Conservation (phyloP, 2,888 invertebrate genomes). For the Cerastis rubricosa region DNA sequence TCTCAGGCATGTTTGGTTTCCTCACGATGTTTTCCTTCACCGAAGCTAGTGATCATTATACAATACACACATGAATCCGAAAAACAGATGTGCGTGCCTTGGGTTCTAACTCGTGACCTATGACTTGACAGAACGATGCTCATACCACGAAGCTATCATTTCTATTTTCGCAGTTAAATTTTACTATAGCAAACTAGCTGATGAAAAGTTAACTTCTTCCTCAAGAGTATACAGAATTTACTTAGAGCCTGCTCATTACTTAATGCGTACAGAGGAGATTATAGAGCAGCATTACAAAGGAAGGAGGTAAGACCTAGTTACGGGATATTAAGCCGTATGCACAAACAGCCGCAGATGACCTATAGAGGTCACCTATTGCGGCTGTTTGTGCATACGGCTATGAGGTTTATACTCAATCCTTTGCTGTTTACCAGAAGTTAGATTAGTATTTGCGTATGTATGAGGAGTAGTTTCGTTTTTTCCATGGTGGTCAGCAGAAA, state of each 20-base stretch:
- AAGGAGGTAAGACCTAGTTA: neutral
- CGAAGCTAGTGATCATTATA: no score
- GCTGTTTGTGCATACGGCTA: conserved; percentile 30
- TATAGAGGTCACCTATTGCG: conserved; percentile 14
- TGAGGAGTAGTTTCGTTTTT: neutral
- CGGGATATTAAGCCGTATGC: neutral
- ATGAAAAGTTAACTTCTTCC: neutral
- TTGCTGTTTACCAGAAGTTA: neutral
- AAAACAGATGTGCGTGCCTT: no score
- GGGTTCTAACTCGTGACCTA: no score
- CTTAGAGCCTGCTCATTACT: neutral
- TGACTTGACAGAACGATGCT: no score
- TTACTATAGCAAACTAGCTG: neutral
- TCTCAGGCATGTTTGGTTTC: no score
- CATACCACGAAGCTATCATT: no score
- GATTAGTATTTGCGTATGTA: neutral
- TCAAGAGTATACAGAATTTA: neutral
- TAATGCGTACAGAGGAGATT: conserved; percentile 8
- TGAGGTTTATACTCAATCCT: neutral
- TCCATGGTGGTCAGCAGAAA: neutral
- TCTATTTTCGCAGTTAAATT: neutral
- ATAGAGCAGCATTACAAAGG: neutral
- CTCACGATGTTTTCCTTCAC: no score
- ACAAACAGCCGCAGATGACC: neutral
- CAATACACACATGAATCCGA: no score